Evolutionary conservation across 1,140 invertebrate genomes (phyloP).

Genomic region (Amyelois transitella): DNA sequence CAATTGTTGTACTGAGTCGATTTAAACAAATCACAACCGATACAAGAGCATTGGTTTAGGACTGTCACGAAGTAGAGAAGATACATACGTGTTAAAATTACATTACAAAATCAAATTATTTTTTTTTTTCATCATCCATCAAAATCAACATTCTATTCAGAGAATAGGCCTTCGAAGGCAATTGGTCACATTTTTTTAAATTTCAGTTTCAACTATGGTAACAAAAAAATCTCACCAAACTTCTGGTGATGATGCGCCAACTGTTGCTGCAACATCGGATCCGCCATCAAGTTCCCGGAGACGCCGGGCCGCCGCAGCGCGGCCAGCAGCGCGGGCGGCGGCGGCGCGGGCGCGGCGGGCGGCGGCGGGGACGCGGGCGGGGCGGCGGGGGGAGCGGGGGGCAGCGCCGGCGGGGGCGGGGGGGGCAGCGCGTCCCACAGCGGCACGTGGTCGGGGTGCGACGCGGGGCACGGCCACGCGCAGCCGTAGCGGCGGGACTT

Average conservation of each 20-base stretch:
- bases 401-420: slow-evolving; percentile 46
- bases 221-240: slow-evolving; percentile 14
- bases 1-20: too few relatives aligned
- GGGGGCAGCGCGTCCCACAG: slow-evolving; percentile 64
- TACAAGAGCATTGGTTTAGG: too few relatives aligned
- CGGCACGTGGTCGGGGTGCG: slow-evolving; percentile 58
- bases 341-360: background rate
- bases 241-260: slow-evolving; percentile 5
- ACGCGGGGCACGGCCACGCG: slow-evolving; percentile 54
- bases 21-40: too few relatives aligned
- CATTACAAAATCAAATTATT: too few relatives aligned
- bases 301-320: background rate
- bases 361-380: slow-evolving; percentile 13
- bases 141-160: too few relatives aligned
- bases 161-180: too few relatives aligned
- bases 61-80: too few relatives aligned
- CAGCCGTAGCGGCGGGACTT: slow-evolving; percentile 38
- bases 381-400: slow-evolving; percentile 16
- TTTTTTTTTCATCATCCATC: too few relatives aligned
- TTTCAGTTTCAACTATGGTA: too few relatives aligned
- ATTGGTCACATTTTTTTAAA: too few relatives aligned
- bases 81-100: too few relatives aligned
- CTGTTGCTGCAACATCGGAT: background rate
- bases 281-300: background rate
- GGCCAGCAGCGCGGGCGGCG: slow-evolving; percentile 2